Evolutionary conservation across 2,113 vertebrate genomes (phyloP), one percentile per base, ranked within the genome.

Genomic region (Aegypius monachus): DNA sequence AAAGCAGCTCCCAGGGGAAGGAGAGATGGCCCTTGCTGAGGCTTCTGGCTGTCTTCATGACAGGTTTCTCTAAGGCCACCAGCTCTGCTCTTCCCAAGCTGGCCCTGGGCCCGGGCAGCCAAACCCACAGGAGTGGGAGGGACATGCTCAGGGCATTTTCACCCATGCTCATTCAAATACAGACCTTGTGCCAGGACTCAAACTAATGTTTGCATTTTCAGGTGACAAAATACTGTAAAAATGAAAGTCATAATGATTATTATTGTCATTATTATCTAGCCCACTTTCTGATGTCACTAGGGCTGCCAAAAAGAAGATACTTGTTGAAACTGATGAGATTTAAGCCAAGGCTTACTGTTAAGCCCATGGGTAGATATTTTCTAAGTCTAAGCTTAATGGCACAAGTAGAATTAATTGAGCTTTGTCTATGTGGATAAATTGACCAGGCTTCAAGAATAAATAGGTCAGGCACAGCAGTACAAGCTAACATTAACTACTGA

Each of bases 41-140:
- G 13, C 56, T 21, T 68, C 23, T 65, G 78, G 16, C 65, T 74
- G 16, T 42, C 73, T 40, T 36, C 47, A 32, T 0, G 0, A 6
- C 48, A n/a, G 29, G 45, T 42, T 81, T 81, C 63, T 81, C 36
- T 22, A 45, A 27, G 42, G 70, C 62, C 74, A 92, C 42, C 61
- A 50, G 34, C 65, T 70, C 40, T 62, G 59, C 36, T 82, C 22
- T 85, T 67, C 20, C 36, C 73, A 29, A 32, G 42, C n/a, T 73
- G 62, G 47, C n/a, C 47, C 34, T 40, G 26, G 34, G 32, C 52
- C 42, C 2, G 0, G 34, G 78, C 6, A 3, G 45, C 61, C 50
- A 88, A 78, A 55, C 50, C 50, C 2, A 0, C 10, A 6, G 22
- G 13, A 61, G 53, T 0, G 0, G 58, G 40, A 61, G 73, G 67